These are phyloP conservation scores for Mactra quadrangularis DNA, from an alignment of 1,140 invertebrate genomes.

Conservation along the genomic window DNA sequence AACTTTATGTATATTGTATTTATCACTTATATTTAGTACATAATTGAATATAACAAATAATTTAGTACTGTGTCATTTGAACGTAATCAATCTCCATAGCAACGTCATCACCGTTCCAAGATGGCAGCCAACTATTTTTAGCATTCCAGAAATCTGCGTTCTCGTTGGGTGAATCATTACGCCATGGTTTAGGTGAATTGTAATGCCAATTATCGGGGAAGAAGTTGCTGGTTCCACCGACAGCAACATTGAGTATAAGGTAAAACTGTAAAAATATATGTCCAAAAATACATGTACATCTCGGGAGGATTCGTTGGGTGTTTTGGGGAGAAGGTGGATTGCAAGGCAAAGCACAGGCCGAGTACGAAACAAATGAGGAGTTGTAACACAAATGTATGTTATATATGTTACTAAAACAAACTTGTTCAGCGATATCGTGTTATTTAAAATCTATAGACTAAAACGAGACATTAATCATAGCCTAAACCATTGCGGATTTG, in stretches of 20 bases:
- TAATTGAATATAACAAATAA: not conserved
- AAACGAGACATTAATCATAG: too few relatives aligned
- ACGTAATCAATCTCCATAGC: conserved; percentile 86
- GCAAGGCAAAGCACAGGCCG: too few relatives aligned
- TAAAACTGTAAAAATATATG: conserved; percentile 85
- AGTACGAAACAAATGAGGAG: too few relatives aligned
- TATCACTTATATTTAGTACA: too few relatives aligned
- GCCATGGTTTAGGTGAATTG: conserved; percentile 88
- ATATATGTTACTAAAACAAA: too few relatives aligned
- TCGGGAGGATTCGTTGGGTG: too few relatives aligned
- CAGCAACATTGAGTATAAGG: conserved; percentile 89
- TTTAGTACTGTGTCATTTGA: conserved; percentile 63
- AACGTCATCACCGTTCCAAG: conserved; percentile 85
- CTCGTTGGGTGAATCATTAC: conserved; percentile 84
- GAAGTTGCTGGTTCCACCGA: conserved; percentile 87
- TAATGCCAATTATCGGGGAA: conserved; percentile 86
- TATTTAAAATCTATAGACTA: too few relatives aligned
- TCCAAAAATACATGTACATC: not conserved
- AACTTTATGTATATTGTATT: too few relatives aligned
- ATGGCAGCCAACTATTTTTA: conserved; percentile 85
- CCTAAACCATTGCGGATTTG: too few relatives aligned
- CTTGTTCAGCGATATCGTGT: too few relatives aligned
- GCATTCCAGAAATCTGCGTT: conserved; percentile 87
- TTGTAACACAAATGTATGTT: too few relatives aligned
- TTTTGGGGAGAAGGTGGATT: too few relatives aligned